A percentile compares a stretch with the other conserved stretches of the same genome.
Evolutionary conservation across 2,888 invertebrate genomes (phyloP).

Genomic region (Mechanitis mazaeus): DNA sequence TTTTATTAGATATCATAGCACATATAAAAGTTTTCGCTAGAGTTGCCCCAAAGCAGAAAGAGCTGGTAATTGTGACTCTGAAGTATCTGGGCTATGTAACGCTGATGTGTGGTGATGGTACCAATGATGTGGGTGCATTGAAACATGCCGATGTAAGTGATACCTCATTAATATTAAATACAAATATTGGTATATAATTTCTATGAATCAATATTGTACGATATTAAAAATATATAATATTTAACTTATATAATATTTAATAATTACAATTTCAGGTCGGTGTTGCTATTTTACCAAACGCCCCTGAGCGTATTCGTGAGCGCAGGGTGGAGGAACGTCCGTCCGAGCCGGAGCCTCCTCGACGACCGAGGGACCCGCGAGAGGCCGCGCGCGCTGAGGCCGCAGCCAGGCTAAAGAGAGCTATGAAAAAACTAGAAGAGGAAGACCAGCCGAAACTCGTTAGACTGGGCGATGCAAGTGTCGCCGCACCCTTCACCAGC

Average conservation of each 20-base stretch:
- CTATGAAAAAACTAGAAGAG: slow-evolving; percentile 91
- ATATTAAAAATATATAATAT: too few species aligned
- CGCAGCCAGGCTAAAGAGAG: slow-evolving; percentile 76
- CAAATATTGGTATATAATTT: too few species aligned
- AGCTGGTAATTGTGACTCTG: slow-evolving; percentile 92
- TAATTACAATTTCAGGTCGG: slow-evolving; percentile 73
- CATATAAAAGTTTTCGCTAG: slow-evolving; percentile 95
- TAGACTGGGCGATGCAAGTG: slow-evolving; percentile 97
- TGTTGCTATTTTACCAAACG: slow-evolving; percentile 91
- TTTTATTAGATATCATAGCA: slow-evolving; percentile 85
- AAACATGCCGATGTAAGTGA: slow-evolving; percentile 96
- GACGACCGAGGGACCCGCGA: slow-evolving; percentile 41
- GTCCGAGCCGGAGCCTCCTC: slow-evolving; percentile 79
- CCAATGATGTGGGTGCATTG: slow-evolving; percentile 98
- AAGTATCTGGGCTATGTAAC: slow-evolving; percentile 92
- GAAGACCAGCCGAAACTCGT: slow-evolving; percentile 92
- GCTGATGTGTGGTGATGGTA: slow-evolving; percentile 99
- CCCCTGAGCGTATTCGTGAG: slow-evolving; percentile 73
- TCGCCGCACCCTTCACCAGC: slow-evolving; percentile 99
- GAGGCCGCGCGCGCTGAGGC: slow-evolving; percentile 56
- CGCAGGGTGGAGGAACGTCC: slow-evolving; percentile 74
- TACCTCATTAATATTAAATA: neutral
- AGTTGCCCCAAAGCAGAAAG: slow-evolving; percentile 99
- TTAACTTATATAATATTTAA: too few species aligned
- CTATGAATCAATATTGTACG: too few species aligned